Evolutionary conservation across 2,113 vertebrate species (phyloP), one percentile per base, ranked within the genome.

Genomic region (Leptosomus discolor): DNA sequence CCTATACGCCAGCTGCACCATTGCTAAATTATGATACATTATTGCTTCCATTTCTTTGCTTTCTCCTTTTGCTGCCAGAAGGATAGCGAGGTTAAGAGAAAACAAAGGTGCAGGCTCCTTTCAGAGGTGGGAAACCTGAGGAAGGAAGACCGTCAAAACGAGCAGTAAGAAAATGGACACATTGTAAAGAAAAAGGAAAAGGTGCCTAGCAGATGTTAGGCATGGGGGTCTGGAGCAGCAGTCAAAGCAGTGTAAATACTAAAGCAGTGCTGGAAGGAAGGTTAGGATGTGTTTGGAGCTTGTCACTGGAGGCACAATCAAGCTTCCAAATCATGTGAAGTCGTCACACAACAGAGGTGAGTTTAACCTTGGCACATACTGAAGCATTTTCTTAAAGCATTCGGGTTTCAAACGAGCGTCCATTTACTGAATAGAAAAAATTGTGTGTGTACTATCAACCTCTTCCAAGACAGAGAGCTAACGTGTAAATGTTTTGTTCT

Each of bases 11-110:
- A 74, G 63, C 78, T 56, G 70, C 50, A 61, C 45, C 46, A 16
- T 17, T 83, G 83, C 51, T 89, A 87, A 96, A 94, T 92, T 93
- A 74, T 79, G 92, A 77, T 89, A 64, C n/a, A 60, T 89, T 67
- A 74, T 74, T 93, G 75, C 75, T 90, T 88, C 64, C 12, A 2
- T 87, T 96, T 93, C 60, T 92, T 88, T 88, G 41, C 64, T 92
- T 39, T 92, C 48, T 88, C 39, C 29, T 51, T 75, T 71, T 54
- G 54, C 22, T 22, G 26, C 84, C 3, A 4, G 54, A 84, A 91
- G 50, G 43, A 27, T 22, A 58, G 41, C 30, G 65, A 69, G 11
- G 15, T 75, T 39, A 74, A 63, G 39, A 83, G 82, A 58, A 76
- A 80, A 71, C 11, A 67, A 71, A 83, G 34, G 14, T 37, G 23